phyloP scores from a whole-genome alignment of 2,888 invertebrate genomes.

The Eristalis arbustorum region DNA sequence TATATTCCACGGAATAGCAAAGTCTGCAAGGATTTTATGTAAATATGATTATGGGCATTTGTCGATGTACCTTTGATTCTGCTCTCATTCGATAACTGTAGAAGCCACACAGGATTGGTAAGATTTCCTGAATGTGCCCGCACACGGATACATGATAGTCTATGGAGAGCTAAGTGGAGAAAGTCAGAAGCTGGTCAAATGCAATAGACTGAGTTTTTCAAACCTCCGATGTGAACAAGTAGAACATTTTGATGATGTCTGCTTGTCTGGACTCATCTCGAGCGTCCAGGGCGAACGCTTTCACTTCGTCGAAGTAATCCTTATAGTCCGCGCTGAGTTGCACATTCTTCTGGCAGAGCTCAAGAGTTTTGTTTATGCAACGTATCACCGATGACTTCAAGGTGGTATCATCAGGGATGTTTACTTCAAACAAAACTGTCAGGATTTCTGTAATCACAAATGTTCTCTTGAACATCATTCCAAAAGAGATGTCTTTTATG shows the following conservation, averaged over 20 bases:
- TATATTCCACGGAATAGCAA: conserved; percentile 74
- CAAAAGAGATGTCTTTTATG: not conserved
- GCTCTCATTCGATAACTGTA: conserved; percentile 74
- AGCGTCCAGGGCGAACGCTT: conserved; percentile 68
- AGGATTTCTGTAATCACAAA: conserved; percentile 73
- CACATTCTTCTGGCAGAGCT: conserved; percentile 74
- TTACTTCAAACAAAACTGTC: conserved; percentile 76
- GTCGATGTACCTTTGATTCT: conserved; percentile 72
- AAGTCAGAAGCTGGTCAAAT: not conserved
- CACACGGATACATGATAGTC: conserved; percentile 76
- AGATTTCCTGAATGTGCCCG: conserved; percentile 73
- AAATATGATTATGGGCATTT: not conserved
- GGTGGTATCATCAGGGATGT: conserved; percentile 71
- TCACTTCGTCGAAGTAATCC: conserved; percentile 75
- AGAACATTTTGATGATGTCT: conserved; percentile 75
- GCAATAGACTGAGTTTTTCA: not conserved
- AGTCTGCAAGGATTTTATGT: conserved; percentile 62
- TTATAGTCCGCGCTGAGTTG: conserved; percentile 75
- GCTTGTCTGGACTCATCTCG: conserved; percentile 71
- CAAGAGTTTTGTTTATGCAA: conserved; percentile 75
- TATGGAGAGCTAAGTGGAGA: conserved; percentile 73
- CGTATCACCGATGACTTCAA: conserved; percentile 73
- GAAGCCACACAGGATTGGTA: conserved; percentile 75
- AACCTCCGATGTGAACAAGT: conserved; percentile 74
- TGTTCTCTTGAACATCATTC: not conserved